A percentile compares a stretch with the other conserved stretches of the same genome.
These are phyloP conservation scores for Vesta saturnalis DNA, from an alignment of 2,888 invertebrate species.

Conservation along the genomic window DNA sequence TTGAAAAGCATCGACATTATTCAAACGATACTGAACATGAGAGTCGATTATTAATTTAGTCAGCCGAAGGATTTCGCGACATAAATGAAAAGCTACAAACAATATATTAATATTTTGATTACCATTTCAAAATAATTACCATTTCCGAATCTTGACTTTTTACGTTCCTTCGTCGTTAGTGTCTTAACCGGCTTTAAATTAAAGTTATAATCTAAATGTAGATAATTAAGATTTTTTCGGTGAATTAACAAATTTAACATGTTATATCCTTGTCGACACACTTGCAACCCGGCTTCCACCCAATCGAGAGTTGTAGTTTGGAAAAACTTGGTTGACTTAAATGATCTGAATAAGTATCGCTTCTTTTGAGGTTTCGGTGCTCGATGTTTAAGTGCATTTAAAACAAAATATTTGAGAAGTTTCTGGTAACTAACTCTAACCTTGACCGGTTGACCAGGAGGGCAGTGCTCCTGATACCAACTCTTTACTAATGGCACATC, in stretches of 20 bases:
- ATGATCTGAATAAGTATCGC: slow-evolving; percentile 96
- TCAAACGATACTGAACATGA: slow-evolving; percentile 98
- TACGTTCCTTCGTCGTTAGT: slow-evolving; percentile 98
- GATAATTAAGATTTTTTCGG: slow-evolving; percentile 98
- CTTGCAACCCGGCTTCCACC: slow-evolving; percentile 99
- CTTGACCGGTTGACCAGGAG: slow-evolving; percentile 97
- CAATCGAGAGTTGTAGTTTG: slow-evolving; percentile 99
- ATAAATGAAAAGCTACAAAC: slow-evolving; percentile 93
- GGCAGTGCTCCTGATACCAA: slow-evolving; percentile 96
- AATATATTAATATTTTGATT: slow-evolving; percentile 27
- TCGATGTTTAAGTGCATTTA: slow-evolving; percentile 97
- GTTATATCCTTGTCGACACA: slow-evolving; percentile 99
- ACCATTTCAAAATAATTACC: slow-evolving; percentile 66
- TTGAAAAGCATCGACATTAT: slow-evolving; percentile 99
- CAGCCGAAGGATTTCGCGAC: slow-evolving; percentile 97
- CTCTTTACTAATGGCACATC: slow-evolving; percentile 97
- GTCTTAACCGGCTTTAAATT: slow-evolving; percentile 99
- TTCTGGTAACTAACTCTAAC: slow-evolving; percentile 99
- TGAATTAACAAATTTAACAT: slow-evolving; percentile 99
- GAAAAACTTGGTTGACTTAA: slow-evolving; percentile 99
- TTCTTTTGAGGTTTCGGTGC: slow-evolving; percentile 99
- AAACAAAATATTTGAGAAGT: slow-evolving; percentile 95
- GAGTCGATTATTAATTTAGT: slow-evolving; percentile 99
- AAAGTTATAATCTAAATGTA: slow-evolving; percentile 99
- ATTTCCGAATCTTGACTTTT: slow-evolving; percentile 97